phyloP scores from a whole-genome alignment of 2,797 vertebrate genomes.

The Notamacropus eugenii region DNA sequence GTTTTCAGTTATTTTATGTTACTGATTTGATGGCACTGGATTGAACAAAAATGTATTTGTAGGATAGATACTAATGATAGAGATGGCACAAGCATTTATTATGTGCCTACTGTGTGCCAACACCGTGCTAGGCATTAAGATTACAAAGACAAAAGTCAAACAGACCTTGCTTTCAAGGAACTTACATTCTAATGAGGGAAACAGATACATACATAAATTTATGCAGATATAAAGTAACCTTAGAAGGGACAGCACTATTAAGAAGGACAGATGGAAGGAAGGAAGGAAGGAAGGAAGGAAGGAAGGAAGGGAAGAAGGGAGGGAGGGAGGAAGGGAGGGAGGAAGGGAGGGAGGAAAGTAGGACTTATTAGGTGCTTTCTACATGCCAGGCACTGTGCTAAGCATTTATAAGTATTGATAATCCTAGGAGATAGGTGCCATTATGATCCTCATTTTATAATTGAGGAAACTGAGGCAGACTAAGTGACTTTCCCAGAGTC shows the following conservation, averaged over 20 bases:
- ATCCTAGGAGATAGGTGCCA: background rate
- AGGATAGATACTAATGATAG: conserved; percentile 29
- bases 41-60: conserved; percentile 29
- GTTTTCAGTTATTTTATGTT: conserved; percentile 31
- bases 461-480: background rate
- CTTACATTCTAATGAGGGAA: background rate
- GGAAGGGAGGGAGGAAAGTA: too few relatives aligned
- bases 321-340: too few relatives aligned
- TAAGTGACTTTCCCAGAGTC: background rate
- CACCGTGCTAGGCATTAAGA: background rate
- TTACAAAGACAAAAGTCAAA: background rate
- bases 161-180: background rate
- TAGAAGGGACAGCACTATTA: background rate
- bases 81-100: background rate
- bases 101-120: background rate
- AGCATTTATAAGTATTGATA: background rate
- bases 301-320: too few relatives aligned
- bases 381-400: background rate
- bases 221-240: background rate
- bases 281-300: too few relatives aligned
- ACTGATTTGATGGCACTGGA: background rate
- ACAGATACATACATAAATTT: background rate
- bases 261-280: background rate
- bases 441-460: background rate
- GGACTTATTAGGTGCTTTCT: background rate